Evolutionary conservation across 2,888 invertebrate genomes (phyloP).

Genomic region (Crocallis elinguaria): DNA sequence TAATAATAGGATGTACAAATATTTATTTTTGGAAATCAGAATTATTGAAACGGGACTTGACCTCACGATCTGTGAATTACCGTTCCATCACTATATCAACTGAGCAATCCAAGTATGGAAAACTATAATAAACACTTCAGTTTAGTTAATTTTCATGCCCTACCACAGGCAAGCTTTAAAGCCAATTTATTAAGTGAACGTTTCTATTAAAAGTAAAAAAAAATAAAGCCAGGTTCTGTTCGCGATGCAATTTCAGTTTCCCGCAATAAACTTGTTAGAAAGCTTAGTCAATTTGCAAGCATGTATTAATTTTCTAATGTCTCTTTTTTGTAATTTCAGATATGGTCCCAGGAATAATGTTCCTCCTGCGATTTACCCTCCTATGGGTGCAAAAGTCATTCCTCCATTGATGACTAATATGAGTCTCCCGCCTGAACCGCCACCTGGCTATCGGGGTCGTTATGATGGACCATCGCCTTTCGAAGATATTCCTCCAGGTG

Average conservation of each 20-base stretch:
- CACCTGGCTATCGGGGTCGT: conserved; percentile 71
- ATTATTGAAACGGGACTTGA: too few species aligned
- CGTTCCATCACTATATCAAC: too few species aligned
- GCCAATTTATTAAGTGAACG: neutral
- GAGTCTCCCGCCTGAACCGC: conserved; percentile 60
- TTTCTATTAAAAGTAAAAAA: neutral
- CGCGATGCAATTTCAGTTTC: conserved; percentile 49
- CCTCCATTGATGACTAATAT: conserved; percentile 59
- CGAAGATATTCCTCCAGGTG: conserved; percentile 86
- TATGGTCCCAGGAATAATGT: conserved; percentile 70
- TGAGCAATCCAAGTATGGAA: too few species aligned
- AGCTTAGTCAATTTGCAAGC: neutral
- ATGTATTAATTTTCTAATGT: neutral
- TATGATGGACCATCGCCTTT: conserved; percentile 77
- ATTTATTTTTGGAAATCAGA: too few species aligned
- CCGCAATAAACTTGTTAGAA: neutral
- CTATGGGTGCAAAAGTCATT: conserved; percentile 65
- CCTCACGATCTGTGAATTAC: too few species aligned
- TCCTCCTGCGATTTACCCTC: conserved; percentile 66
- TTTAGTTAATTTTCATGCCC: too few species aligned
- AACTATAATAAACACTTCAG: too few species aligned
- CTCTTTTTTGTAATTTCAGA: conserved; percentile 61
- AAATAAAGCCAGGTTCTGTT: conserved; percentile 52
- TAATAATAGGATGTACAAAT: too few species aligned
- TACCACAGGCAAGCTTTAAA: too few species aligned